These are phyloP conservation scores for Geococcyx californianus DNA, from an alignment of 2,113 vertebrate species.

Conservation along the genomic window DNA sequence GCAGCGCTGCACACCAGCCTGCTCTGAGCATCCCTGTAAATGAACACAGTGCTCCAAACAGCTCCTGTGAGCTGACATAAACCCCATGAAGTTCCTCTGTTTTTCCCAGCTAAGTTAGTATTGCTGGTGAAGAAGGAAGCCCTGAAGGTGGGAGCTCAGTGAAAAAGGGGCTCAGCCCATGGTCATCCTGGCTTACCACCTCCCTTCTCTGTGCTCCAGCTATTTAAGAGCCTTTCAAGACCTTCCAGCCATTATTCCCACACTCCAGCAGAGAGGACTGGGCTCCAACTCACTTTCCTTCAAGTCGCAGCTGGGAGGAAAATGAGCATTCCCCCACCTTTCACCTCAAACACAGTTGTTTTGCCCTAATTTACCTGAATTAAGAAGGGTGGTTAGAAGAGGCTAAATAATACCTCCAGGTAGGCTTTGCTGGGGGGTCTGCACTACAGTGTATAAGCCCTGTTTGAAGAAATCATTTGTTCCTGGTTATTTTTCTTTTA, in stretches of 20 bases:
- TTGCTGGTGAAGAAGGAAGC: not conserved
- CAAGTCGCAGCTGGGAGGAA: not conserved
- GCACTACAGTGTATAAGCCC: not conserved
- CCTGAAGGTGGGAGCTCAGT: not conserved
- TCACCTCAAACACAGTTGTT: not conserved
- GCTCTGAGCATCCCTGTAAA: not conserved
- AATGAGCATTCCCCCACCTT: not conserved
- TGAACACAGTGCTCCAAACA: not conserved
- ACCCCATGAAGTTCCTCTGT: not conserved
- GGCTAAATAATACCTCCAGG: not conserved
- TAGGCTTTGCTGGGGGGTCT: not conserved
- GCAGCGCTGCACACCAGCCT: not conserved
- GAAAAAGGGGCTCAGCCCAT: not conserved
- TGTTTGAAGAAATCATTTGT: not conserved
- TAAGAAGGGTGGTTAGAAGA: not conserved
- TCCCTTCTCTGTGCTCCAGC: not conserved
- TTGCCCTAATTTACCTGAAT: not conserved
- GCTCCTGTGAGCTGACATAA: not conserved
- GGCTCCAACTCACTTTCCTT: not conserved
- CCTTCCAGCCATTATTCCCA: not conserved
- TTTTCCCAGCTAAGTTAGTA: not conserved
- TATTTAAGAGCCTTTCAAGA: not conserved
- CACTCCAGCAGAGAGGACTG: not conserved
- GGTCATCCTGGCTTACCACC: not conserved
- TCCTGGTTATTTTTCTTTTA: not conserved